phyloP scores from a whole-genome alignment of 1,140 invertebrate species.

The Caenorhabditis tropicalis region DNA sequence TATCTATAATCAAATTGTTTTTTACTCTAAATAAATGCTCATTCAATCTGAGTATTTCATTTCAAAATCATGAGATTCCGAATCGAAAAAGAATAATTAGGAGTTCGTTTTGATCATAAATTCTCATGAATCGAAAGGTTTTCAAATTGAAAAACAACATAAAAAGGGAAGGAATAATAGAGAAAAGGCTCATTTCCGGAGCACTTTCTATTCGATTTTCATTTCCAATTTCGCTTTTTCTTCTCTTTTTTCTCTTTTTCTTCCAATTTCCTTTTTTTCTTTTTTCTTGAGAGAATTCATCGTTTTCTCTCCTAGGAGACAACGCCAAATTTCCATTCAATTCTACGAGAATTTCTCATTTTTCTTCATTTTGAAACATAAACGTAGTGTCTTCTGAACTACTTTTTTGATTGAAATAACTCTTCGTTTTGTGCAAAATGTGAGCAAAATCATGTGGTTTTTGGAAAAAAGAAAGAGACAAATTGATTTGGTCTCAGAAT shows the following conservation, averaged over 20 bases:
- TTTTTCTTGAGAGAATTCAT: neutral
- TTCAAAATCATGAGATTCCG: too few relatives aligned
- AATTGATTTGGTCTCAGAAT: neutral
- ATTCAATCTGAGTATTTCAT: too few relatives aligned
- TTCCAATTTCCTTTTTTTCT: constrained; percentile 3
- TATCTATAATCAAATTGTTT: too few relatives aligned
- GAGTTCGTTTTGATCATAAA: neutral
- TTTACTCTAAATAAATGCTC: too few relatives aligned
- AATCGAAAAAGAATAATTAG: neutral
- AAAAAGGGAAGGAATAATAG: constrained; percentile 20
- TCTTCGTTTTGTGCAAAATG: neutral
- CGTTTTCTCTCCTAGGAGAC: constrained; percentile 18
- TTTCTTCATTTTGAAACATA: too few relatives aligned
- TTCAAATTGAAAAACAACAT: constrained; percentile 1
- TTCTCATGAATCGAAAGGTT: too few relatives aligned
- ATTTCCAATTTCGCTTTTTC: constrained; percentile 36
- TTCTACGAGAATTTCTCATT: neutral
- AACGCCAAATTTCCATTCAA: neutral
- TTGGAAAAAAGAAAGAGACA: neutral
- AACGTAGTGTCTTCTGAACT: too few relatives aligned
- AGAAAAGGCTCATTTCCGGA: constrained; percentile 32
- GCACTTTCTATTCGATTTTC: constrained; percentile 16
- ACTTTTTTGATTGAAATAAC: too few relatives aligned
- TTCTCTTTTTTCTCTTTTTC: constrained; percentile 7
- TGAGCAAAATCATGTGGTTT: neutral